Base-by-base conservation (phyloP, 2,888 invertebrate species). In the Strigamia transsilvanica region DNA sequence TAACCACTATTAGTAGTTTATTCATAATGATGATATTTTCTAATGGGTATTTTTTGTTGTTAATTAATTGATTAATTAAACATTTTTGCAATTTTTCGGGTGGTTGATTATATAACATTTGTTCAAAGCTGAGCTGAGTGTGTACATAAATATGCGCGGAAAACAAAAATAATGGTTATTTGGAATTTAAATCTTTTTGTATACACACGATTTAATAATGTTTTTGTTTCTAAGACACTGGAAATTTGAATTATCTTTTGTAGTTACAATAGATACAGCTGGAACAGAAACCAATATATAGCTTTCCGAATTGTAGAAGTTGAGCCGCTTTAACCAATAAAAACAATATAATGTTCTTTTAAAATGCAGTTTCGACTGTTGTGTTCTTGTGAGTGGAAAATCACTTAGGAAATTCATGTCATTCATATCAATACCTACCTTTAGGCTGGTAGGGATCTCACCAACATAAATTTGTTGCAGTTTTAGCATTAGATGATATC, bases 21-120 rank as follows among this genome's bases (percentile, higher is more conserved):
- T 51, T 51, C 15, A 18, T 51, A 51, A 51, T 51, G 51, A 51
- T 7, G 51, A 51, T 7, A 51, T 51, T 51, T 51, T 51, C 6
- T 51, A 51, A 51, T 51, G 51, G 51, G 51, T 51, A 18, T 42
- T 42, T n/a, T 5, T 34, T 34, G 34, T 34, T 34, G n/a, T n/a
- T n/a, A n/a, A n/a, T n/a, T n/a, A n/a, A n/a, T n/a, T n/a, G n/a
- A n/a, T n/a, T n/a, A 34, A 51, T 51, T 51, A 51, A 51, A 18
- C 18, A 6, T 51, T 51, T 51, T n/a, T 13, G 15, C 13, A 51
- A 46, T 46, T 51, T n/a, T 51, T 51, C 18, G 51, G 51, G 51
- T 51, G 51, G 15, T 51, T 51, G 51, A 51, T n/a, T n/a, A n/a
- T 34, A 34, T 51, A 51, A 51, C 51, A 51, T 51, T 51, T 51